Base-by-base conservation (phyloP, 2,797 vertebrate genomes). In the Cyprinella venusta region DNA sequence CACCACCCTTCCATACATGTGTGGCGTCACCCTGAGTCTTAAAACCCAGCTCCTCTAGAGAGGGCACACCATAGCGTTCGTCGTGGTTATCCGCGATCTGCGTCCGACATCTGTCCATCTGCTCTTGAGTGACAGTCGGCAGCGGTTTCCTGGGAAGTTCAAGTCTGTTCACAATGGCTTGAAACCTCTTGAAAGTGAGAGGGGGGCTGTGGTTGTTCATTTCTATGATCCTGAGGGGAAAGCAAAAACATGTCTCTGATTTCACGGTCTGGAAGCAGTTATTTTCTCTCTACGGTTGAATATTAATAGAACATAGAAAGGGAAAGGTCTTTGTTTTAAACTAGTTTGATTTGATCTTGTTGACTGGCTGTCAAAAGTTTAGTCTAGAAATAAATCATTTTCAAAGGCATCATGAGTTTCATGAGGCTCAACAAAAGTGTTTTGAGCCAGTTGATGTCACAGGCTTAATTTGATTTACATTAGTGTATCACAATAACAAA, bases 121-220 rank as follows among this genome's bases (percentile, higher is more conserved):
- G 97, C 86, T 96, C 95, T 84, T 91, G 93, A 24, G 90, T 97
- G 91, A 99, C 83, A 0, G 93, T 90, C 68, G 94, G 92, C 89
- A 97, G 93, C 0, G 98, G 97, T 90, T 96, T 96, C 91, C 93
- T 94, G 21, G 97, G 97, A 79, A 97, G 94, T 89, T 97, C 98
- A 93, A 99, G 96, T 19, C 96, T 94, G 90, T 96, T 97, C 86
- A 99, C 96, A 79, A 99, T 97, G 87, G 97, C 93, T 91, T 99
- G 97, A 89, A 99, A 99, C 38, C 97, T 96, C 92, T 99, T 99
- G 91, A 99, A 99, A 80, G 98, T 99, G 84, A 99, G 95, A 0
- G 98, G 98, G 16, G 97, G 96, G 84, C 95, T 97, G 93, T 96
- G 97, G 88, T 96, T 98, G 82, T 99, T 99, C 92, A 97, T 94